A percentile compares a stretch with the other conserved stretches of the same genome.
Conservation (phyloP, 2,888 invertebrate species). For the Scaptomyza cyrtandrae region DNA sequence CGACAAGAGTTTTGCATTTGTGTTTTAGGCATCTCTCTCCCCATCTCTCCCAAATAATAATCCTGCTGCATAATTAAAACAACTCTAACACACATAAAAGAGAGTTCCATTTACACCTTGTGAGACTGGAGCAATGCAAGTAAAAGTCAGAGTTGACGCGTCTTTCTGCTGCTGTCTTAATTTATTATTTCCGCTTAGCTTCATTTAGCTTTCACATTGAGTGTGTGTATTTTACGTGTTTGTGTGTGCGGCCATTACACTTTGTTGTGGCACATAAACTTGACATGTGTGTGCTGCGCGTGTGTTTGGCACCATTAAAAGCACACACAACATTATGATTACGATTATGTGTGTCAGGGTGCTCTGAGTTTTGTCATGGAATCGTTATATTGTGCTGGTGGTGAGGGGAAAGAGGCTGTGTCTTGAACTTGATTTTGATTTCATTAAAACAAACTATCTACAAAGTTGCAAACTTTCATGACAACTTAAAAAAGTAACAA, state of each 20-base stretch:
- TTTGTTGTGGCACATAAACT: constrained; percentile 64
- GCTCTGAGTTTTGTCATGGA: constrained; percentile 14
- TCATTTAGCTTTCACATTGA: constrained; percentile 51
- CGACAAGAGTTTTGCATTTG: constrained; percentile 75
- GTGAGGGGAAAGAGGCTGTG: background rate
- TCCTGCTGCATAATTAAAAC: constrained; percentile 68
- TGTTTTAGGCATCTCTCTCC: constrained; percentile 12
- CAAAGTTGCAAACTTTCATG: background rate
- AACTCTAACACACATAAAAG: constrained; percentile 51
- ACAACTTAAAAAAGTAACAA: background rate
- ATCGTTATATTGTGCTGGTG: background rate
- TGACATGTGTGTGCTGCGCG: constrained; percentile 44
- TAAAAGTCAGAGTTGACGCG: constrained; percentile 12
- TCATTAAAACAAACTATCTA: background rate
- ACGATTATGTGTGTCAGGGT: constrained; percentile 63
- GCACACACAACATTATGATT: constrained; percentile 65
- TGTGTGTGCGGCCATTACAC: constrained; percentile 52
- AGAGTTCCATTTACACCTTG: constrained; percentile 36
- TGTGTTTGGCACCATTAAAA: constrained; percentile 58
- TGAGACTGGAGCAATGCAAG: constrained; percentile 47
- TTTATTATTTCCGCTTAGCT: constrained; percentile 75
- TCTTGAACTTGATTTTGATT: constrained; percentile 34
- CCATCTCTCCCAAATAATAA: background rate
- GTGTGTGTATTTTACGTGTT: background rate
- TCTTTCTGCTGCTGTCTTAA: constrained; percentile 50